A percentile compares a stretch with the other conserved stretches of the same genome.
Conservation (phyloP, 2,888 invertebrate species). For the Oligia fasciuncula region DNA sequence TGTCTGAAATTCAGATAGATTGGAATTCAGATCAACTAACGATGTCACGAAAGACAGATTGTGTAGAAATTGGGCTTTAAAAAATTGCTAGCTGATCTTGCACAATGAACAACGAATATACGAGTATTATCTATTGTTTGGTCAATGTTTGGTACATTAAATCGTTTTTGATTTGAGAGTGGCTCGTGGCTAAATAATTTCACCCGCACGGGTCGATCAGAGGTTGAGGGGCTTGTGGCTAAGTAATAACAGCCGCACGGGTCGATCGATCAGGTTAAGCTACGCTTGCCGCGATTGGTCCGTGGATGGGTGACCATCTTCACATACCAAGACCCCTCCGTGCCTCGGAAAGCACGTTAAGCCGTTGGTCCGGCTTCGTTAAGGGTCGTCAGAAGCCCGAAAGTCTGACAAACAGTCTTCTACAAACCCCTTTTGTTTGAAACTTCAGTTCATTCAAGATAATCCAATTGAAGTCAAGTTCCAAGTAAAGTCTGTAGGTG, state of each 20-base stretch:
- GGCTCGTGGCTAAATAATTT: background rate
- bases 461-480: constrained; percentile 21
- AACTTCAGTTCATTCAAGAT: constrained; percentile 18
- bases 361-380: too few relatives aligned
- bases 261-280: too few relatives aligned
- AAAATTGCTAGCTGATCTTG: constrained; percentile 38
- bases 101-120: constrained; percentile 6
- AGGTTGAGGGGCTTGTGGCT: too few relatives aligned
- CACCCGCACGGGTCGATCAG: background rate
- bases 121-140: constrained; percentile 16
- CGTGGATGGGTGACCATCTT: too few relatives aligned
- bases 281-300: too few relatives aligned
- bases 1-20: constrained; percentile 37
- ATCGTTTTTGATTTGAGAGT: background rate
- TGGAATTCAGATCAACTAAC: constrained; percentile 47
- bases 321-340: too few relatives aligned
- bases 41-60: constrained; percentile 34
- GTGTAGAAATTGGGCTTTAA: constrained; percentile 11
- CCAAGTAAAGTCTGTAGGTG: constrained; percentile 11
- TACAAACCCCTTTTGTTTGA: too few relatives aligned
- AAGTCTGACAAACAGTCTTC: too few relatives aligned
- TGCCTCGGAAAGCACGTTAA: too few relatives aligned
- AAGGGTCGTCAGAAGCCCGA: too few relatives aligned
- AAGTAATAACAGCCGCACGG: too few relatives aligned
- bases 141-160: constrained; percentile 11